phyloP scores from a whole-genome alignment of 2,797 vertebrate species.

The Myiothlypis chrysogaster region DNA sequence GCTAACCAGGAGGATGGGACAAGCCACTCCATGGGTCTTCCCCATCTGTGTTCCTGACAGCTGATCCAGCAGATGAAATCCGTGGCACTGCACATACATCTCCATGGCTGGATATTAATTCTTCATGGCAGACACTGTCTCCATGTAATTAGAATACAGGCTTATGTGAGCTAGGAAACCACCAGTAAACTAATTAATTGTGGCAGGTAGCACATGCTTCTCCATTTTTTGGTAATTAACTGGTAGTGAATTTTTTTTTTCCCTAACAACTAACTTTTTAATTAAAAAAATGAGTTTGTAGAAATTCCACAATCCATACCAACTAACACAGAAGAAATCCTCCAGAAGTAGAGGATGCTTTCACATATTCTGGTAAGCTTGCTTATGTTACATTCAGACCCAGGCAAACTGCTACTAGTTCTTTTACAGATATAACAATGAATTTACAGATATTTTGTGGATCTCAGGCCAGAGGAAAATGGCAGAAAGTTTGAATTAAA shows the following conservation, averaged over 20 bases:
- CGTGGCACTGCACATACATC: background rate
- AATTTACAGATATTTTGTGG: background rate
- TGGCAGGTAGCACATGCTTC: conserved; percentile 52
- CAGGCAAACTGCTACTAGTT: background rate
- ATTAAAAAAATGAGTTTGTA: background rate
- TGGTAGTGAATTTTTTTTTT: background rate
- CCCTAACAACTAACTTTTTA: background rate
- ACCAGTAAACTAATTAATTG: conserved; percentile 28
- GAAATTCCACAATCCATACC: background rate
- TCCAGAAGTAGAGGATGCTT: background rate
- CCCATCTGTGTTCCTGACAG: background rate
- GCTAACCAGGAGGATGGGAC: background rate
- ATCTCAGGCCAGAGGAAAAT: background rate
- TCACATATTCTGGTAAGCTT: background rate
- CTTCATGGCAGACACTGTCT: conserved; percentile 15
- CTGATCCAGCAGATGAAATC: background rate
- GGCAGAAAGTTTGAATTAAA: background rate
- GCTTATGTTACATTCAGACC: background rate
- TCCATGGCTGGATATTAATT: background rate
- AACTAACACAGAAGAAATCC: background rate
- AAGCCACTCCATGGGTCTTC: background rate
- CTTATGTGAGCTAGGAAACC: background rate
- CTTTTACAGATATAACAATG: background rate
- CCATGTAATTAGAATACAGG: conserved; percentile 25
- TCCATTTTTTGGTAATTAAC: conserved; percentile 37